Conservation (phyloP, 2,888 invertebrate genomes). For the Epinotia nisella region DNA sequence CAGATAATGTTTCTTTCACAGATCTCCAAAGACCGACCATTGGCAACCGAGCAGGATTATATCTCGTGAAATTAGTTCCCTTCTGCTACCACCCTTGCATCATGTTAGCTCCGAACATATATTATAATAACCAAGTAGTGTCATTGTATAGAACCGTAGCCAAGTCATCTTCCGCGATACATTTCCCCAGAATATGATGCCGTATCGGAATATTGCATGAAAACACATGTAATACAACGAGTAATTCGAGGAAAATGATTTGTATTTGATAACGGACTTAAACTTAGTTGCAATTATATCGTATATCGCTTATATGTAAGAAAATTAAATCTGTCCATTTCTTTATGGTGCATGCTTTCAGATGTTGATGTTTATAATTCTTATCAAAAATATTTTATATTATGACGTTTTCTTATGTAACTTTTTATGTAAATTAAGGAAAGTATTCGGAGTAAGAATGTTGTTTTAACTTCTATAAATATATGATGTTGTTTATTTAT, state of each 20-base stretch:
- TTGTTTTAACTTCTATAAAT: neutral
- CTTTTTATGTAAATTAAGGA: too few species aligned
- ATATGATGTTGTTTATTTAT: neutral
- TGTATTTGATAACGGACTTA: neutral
- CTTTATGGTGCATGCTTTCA: constrained; percentile 28
- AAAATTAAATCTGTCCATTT: constrained; percentile 23
- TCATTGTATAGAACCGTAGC: neutral
- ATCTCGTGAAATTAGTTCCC: neutral
- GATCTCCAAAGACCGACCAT: constrained; percentile 1
- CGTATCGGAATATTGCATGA: neutral
- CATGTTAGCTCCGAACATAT: neutral
- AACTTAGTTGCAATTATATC: constrained; percentile 9
- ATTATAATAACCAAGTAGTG: neutral
- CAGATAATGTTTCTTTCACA: neutral
- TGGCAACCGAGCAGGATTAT: neutral
- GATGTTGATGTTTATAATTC: constrained; percentile 24
- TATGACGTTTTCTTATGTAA: neutral
- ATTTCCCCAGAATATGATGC: constrained; percentile 1
- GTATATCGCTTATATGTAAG: constrained; percentile 1
- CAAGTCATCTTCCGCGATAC: neutral
- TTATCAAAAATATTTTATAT: neutral
- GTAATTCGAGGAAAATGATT: neutral
- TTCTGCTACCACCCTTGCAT: neutral
- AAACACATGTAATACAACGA: neutral
- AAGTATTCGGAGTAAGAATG: neutral